Evolutionary conservation across 1,140 invertebrate species (phyloP), one percentile per base, ranked within the genome.

Genomic region (Dendroctonus valens): DNA sequence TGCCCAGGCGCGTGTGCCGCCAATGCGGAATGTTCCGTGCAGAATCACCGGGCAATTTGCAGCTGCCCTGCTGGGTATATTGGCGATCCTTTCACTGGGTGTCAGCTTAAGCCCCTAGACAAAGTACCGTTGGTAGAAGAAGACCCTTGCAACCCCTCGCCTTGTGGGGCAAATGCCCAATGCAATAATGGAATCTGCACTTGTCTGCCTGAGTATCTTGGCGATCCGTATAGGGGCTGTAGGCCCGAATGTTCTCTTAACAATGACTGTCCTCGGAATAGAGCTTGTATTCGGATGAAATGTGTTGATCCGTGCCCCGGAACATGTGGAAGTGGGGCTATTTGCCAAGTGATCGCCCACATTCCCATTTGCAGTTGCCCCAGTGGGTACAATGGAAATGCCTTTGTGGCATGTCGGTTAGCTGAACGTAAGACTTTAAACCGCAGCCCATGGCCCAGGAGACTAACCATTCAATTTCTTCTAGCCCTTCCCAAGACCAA

Each of bases 151-250:
- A 80, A 83, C 60, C 89, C 90, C 5, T 89, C 88, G 65, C 90
- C 90, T 0, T 92, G 90, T 73, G 90, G 90, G 48, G 84, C 88
- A 4, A 89, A 91, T 73, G 89, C 90, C 6, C 83, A 89, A 72
- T 92, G 90, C 68, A 83, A 86, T 26, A 86, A 89, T 70, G 89
- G 89, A 5, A 86, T 88, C 9, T 92, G 90, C 74, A 84, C 84
- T 42, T 92, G 90, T 74, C 78, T 87, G 50, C 81, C 85, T 2
- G 88, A 91, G 68, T 90, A 89, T 71, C 86, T 90, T 66, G 90
- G 90, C 50, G 89, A 91, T 77, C 89, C 90, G 7, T 91, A 93
- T 69, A 83, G 80, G 69, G 81, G 74, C 66, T 92, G 90, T 77
- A 83, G 86, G 70, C 88, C 88, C n/a, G 88, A 91, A 80, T 91